These are phyloP conservation scores for Guaruba guarouba DNA, from an alignment of 2,113 vertebrate species.

Conservation along the genomic window DNA sequence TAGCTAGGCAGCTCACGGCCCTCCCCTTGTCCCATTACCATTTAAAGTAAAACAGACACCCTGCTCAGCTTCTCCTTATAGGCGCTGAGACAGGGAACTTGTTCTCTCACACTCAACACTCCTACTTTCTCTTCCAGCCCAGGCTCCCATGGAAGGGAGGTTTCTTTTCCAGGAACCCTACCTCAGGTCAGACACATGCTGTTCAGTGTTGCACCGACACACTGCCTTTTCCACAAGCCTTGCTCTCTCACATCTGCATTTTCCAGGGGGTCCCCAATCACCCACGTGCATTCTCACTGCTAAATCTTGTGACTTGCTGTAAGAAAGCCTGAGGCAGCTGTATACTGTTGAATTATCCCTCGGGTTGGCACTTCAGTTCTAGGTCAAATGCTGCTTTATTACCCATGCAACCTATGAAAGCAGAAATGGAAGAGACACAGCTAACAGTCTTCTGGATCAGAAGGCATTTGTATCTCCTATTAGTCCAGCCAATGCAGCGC, in stretches of 20 bases:
- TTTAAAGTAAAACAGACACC: conserved; percentile 52
- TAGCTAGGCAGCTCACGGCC: not conserved
- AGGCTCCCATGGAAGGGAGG: not conserved
- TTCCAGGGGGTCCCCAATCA: not conserved
- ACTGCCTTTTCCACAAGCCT: not conserved
- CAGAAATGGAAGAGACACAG: not conserved
- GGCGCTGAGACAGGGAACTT: not conserved
- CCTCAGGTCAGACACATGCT: not conserved
- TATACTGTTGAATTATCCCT: not conserved
- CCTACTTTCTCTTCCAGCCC: not conserved
- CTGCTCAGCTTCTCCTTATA: not conserved
- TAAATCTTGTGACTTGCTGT: not conserved
- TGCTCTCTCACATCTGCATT: not conserved
- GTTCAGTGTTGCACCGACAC: not conserved
- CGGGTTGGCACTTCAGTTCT: accelerated
- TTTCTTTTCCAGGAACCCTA: not conserved
- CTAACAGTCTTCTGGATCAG: not conserved
- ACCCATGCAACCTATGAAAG: not conserved
- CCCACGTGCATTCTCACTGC: accelerated
- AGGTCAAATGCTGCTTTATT: not conserved
- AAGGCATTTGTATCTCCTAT: accelerated
- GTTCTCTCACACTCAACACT: not conserved
- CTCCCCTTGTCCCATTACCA: conserved; percentile 3
- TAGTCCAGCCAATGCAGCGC: not conserved
- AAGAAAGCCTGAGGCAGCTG: not conserved